These are phyloP conservation scores for Archocentrus centrarchus DNA, from an alignment of 2,113 vertebrate species.

Conservation along the genomic window DNA sequence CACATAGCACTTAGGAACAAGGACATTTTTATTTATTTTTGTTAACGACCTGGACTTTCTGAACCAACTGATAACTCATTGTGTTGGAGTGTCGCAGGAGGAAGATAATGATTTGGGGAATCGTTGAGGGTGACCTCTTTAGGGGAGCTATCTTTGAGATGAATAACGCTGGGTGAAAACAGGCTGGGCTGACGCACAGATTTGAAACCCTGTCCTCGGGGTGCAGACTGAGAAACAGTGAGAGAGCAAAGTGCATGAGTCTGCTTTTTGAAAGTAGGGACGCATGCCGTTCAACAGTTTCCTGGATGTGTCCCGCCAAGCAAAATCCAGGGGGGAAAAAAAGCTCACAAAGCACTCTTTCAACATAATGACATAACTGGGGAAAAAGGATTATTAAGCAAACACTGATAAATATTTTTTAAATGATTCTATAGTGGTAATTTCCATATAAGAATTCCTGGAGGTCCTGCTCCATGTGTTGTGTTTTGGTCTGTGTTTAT, in stretches of 20 bases:
- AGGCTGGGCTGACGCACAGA: background rate
- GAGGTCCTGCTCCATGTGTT: background rate
- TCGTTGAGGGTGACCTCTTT: background rate
- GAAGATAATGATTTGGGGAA: background rate
- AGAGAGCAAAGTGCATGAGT: background rate
- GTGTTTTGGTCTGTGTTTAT: background rate
- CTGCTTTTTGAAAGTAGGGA: background rate
- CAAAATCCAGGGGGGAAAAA: background rate
- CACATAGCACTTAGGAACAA: slow-evolving; percentile 28
- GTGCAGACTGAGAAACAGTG: background rate
- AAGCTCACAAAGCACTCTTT: background rate
- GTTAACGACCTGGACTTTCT: background rate
- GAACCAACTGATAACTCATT: background rate
- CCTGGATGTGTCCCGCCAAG: background rate
- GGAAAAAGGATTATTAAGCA: background rate
- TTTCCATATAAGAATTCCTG: background rate
- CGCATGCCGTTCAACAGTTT: background rate
- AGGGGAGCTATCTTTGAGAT: background rate
- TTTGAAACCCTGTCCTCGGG: background rate
- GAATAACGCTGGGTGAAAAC: slow-evolving; percentile 32
- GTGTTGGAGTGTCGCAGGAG: background rate
- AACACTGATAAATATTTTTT: background rate
- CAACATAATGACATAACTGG: background rate
- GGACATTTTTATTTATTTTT: background rate
- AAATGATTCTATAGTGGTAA: background rate